These are phyloP conservation scores for Phyllostomus hastatus DNA, from an alignment of 2,113 vertebrate genomes.

Conservation along the genomic window DNA sequence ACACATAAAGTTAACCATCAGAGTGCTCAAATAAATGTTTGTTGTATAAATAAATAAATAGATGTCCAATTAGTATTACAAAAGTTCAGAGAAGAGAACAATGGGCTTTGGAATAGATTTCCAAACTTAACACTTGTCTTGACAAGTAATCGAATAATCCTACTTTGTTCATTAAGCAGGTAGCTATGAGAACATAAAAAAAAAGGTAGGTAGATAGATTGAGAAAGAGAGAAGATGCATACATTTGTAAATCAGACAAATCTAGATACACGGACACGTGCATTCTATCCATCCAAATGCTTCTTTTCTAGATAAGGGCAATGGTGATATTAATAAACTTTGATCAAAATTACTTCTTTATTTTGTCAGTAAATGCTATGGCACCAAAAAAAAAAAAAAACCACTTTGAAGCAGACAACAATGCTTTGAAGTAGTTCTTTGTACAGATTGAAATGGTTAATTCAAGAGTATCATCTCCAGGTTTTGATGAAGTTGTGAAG, in stretches of 20 bases:
- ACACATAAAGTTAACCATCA: not conserved
- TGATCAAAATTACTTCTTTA: not conserved
- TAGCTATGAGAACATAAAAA: not conserved
- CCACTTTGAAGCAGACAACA: not conserved
- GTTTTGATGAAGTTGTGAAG: not conserved
- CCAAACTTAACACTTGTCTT: not conserved
- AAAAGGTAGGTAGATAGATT: not conserved
- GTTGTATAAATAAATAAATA: not conserved
- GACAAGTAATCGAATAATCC: not conserved
- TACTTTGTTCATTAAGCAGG: not conserved
- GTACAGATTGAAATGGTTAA: not conserved
- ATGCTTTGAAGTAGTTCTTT: not conserved
- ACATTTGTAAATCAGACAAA: not conserved
- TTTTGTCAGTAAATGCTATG: not conserved
- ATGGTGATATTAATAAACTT: not conserved
- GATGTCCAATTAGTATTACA: not conserved
- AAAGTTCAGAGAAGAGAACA: not conserved
- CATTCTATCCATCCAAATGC: not conserved
- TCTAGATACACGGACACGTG: not conserved
- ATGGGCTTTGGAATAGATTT: not conserved
- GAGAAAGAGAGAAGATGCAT: not conserved
- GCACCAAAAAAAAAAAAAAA: not conserved
- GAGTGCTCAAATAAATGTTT: not conserved
- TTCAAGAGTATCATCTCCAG: not conserved
- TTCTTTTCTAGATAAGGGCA: not conserved